These are phyloP conservation scores for Phrynocephalus vlangalii DNA, from an alignment of 2,797 vertebrate genomes.

Conservation along the genomic window DNA sequence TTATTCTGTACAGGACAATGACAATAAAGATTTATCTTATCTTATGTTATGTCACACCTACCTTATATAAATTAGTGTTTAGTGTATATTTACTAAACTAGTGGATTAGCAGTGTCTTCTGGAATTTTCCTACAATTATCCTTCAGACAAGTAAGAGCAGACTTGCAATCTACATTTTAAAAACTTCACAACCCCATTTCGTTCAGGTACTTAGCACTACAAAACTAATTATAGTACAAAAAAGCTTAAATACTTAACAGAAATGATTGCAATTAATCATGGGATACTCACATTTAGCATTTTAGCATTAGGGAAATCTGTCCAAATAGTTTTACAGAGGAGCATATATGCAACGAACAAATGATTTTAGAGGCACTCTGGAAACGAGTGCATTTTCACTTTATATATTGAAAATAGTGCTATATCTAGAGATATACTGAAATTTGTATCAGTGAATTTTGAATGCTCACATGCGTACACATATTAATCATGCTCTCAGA, in stretches of 20 bases:
- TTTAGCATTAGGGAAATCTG: too few relatives aligned
- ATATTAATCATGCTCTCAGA: not conserved
- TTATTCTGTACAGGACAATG: too few relatives aligned
- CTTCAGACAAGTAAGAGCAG: not conserved
- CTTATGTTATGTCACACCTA: too few relatives aligned
- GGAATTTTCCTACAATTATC: too few relatives aligned
- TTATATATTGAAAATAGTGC: not conserved
- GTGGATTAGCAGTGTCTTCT: too few relatives aligned
- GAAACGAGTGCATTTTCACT: not conserved
- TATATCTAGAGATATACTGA: not conserved
- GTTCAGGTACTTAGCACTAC: not conserved
- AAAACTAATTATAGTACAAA: too few relatives aligned
- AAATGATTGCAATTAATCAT: too few relatives aligned
- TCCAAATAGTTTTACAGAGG: not conserved
- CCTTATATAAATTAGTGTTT: too few relatives aligned
- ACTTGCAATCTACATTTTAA: accelerated
- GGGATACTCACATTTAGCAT: not conserved
- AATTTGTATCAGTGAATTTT: not conserved
- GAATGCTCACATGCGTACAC: not conserved
- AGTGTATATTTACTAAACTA: not conserved
- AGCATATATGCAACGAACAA: not conserved
- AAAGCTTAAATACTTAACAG: too few relatives aligned
- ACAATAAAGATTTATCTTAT: too few relatives aligned
- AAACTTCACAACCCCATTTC: accelerated
- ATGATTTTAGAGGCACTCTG: not conserved